Evolutionary conservation across 2,797 vertebrate species (phyloP).

Genomic region (Gobionotothen gibberifrons): DNA sequence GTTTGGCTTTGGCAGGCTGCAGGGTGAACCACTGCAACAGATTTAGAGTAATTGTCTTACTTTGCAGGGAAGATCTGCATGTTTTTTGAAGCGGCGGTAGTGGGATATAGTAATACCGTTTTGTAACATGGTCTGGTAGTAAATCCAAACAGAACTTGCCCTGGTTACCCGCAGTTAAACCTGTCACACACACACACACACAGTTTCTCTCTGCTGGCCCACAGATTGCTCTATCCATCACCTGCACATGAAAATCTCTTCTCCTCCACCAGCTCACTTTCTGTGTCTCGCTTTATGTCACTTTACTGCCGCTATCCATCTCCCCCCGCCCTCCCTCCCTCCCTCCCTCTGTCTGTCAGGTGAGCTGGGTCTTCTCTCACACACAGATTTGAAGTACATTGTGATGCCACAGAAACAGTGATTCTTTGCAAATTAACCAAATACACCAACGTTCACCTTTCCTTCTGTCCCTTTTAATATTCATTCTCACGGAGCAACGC

Average conservation of each 20-base stretch:
- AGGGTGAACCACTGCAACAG: background rate
- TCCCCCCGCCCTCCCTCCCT: constrained; percentile 36
- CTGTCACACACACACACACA: constrained; percentile 8
- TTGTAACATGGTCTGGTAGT: constrained; percentile 3
- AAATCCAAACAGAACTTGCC: constrained; percentile 16
- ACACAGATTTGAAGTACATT: constrained; percentile 22
- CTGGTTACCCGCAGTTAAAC: constrained; percentile 23
- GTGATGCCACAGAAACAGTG: constrained; percentile 6
- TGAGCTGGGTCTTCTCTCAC: constrained; percentile 49
- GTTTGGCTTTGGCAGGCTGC: constrained; percentile 6
- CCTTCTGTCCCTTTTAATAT: constrained; percentile 27
- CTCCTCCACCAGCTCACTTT: constrained; percentile 57
- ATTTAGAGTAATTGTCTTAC: background rate
- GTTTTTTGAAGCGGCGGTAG: constrained; percentile 1
- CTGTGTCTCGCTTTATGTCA: constrained; percentile 64
- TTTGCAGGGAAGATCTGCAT: background rate
- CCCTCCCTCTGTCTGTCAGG: constrained; percentile 42
- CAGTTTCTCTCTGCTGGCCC: constrained; percentile 29
- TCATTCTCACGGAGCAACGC: constrained; percentile 10
- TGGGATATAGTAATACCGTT: background rate
- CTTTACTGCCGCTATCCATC: constrained; percentile 70
- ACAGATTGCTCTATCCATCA: constrained; percentile 71
- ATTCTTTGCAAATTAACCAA: constrained; percentile 26
- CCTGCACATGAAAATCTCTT: constrained; percentile 57
- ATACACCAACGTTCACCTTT: background rate